A percentile compares a stretch with the other conserved stretches of the same genome.
phyloP scores from a whole-genome alignment of 2,113 vertebrate species.

The Anarhynchus alexandrinus region DNA sequence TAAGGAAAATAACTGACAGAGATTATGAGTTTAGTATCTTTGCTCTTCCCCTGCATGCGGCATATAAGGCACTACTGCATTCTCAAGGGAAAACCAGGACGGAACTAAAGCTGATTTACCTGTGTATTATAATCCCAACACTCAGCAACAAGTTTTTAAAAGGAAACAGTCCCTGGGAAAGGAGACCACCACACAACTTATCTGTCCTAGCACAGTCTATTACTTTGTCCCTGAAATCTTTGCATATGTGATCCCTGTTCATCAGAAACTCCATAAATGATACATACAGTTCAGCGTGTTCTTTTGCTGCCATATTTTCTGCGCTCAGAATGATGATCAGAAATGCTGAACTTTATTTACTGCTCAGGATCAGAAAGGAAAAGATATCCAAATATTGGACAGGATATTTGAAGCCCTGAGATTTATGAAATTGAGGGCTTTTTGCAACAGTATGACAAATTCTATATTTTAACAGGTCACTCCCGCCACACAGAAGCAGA shows the following conservation, averaged over 20 bases:
- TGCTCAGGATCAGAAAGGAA: not conserved
- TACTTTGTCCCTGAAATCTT: not conserved
- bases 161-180: not conserved
- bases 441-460: conserved; percentile 12
- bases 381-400: not conserved
- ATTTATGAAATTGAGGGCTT: not conserved
- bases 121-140: not conserved
- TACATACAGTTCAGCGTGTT: not conserved
- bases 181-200: not conserved
- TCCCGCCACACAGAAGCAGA: conserved; percentile 63
- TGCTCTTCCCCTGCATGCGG: not conserved
- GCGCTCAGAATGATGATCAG: not conserved
- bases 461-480: conserved; percentile 34
- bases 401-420: not conserved
- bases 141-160: not conserved
- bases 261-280: not conserved
- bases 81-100: not conserved
- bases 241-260: not conserved
- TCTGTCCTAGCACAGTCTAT: not conserved
- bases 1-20: not conserved
- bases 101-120: not conserved
- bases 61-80: not conserved
- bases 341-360: not conserved
- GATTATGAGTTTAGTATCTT: not conserved
- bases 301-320: not conserved